Conservation (phyloP, 2,888 invertebrate genomes). For the Idaea dimidiata region DNA sequence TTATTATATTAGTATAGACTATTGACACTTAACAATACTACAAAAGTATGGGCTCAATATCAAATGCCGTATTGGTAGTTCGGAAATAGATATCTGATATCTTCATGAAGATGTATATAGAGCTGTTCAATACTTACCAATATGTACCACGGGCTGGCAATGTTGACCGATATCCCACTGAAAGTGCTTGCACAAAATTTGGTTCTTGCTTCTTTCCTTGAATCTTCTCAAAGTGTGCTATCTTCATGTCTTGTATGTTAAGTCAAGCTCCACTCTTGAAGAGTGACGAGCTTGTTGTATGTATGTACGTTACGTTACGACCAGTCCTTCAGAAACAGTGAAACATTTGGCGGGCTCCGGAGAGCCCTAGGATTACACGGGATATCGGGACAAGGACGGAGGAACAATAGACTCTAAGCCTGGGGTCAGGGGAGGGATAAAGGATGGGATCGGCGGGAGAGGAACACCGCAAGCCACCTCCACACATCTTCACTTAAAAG, state of each 20-base stretch:
- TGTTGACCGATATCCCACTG: neutral
- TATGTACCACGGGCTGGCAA: no score
- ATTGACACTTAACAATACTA: no score
- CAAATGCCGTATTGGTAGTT: no score
- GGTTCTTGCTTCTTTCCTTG: neutral
- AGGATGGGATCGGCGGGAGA: constrained; percentile 49
- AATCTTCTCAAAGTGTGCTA: neutral
- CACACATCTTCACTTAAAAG: constrained; percentile 72
- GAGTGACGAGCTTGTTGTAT: constrained; percentile 34
- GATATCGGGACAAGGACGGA: neutral
- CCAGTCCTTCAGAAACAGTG: constrained; percentile 41
- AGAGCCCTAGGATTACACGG: constrained; percentile 51
- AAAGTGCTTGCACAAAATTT: neutral
- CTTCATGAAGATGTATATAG: no score
- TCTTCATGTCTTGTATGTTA: constrained; percentile 16
- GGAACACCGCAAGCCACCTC: constrained; percentile 64
- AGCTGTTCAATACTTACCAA: no score
- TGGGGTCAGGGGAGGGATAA: constrained; percentile 38
- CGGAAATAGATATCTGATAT: no score
- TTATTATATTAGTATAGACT: no score
- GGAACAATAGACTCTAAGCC: neutral
- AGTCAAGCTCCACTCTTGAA: constrained; percentile 41
- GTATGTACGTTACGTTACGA: constrained; percentile 20
- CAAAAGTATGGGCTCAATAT: no score
- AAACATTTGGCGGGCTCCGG: constrained; percentile 62